Evolutionary conservation across 2,113 vertebrate genomes (phyloP).

Genomic region (Tachycineta bicolor): DNA sequence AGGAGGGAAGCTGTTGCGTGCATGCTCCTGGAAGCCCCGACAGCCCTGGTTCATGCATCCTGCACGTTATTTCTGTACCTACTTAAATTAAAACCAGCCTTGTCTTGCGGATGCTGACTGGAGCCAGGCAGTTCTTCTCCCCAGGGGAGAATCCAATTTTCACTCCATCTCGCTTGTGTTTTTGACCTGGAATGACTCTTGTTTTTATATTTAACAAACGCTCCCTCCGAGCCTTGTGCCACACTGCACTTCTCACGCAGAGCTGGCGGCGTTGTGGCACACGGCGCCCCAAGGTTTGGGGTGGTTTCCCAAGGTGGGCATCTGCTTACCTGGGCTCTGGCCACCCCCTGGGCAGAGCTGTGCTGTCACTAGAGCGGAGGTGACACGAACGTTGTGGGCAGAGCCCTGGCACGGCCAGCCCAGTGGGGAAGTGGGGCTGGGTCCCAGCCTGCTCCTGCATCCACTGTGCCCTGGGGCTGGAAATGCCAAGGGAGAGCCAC

Average conservation of each 20-base stretch:
- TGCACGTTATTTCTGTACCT: constrained; percentile 62
- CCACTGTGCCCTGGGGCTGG: neutral
- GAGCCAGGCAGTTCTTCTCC: constrained; percentile 58
- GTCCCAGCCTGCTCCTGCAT: neutral
- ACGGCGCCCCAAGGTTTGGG: neutral
- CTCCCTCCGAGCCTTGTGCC: neutral
- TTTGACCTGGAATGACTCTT: constrained; percentile 63
- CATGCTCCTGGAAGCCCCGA: constrained; percentile 44
- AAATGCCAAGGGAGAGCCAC: neutral
- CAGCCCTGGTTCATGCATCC: constrained; percentile 9
- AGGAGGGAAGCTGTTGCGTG: constrained; percentile 49
- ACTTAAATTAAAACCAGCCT: constrained; percentile 59
- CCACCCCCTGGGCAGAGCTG: neutral
- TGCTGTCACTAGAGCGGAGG: rapidly evolving
- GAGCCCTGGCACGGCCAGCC: neutral
- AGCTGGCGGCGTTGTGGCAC: neutral
- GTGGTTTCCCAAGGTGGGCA: neutral
- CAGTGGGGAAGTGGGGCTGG: neutral
- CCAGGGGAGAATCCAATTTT: constrained; percentile 56
- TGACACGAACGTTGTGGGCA: rapidly evolving
- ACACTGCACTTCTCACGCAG: neutral
- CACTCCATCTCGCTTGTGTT: constrained; percentile 26
- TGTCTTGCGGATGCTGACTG: constrained; percentile 19
- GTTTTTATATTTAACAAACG: neutral
- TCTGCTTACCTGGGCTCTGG: rapidly evolving